Evolutionary conservation across 2,888 invertebrate species (phyloP).

Genomic region (Apotomis turbidana): DNA sequence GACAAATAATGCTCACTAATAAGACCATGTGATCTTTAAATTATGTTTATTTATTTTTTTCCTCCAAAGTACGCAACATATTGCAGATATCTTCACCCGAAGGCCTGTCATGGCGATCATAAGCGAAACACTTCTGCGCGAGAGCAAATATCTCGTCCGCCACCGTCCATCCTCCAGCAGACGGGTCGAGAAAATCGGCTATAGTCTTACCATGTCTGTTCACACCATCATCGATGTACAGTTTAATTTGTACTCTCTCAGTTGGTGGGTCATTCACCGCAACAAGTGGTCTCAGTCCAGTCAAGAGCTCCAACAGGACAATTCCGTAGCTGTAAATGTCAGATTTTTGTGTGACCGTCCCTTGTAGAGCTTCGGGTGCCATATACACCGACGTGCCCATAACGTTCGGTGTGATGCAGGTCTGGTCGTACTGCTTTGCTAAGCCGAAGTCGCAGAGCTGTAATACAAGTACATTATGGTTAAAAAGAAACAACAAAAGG

Average conservation of each 20-base stretch:
- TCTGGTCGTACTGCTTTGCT: slow-evolving; percentile 82
- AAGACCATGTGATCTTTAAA: neutral
- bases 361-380: slow-evolving; percentile 89
- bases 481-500: no score
- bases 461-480: slow-evolving; percentile 50
- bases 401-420: slow-evolving; percentile 78
- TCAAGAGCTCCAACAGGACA: slow-evolving; percentile 88
- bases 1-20: no score
- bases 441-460: slow-evolving; percentile 91
- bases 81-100: slow-evolving; percentile 82
- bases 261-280: slow-evolving; percentile 69
- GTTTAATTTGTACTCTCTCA: slow-evolving; percentile 60
- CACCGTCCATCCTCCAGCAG: slow-evolving; percentile 79
- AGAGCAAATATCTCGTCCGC: slow-evolving; percentile 81
- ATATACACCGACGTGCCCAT: slow-evolving; percentile 89
- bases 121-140: slow-evolving; percentile 82
- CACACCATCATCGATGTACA: slow-evolving; percentile 77
- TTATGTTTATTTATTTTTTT: slow-evolving; percentile 28
- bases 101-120: slow-evolving; percentile 82
- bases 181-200: slow-evolving; percentile 81
- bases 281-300: slow-evolving; percentile 87
- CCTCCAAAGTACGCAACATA: slow-evolving; percentile 58
- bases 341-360: slow-evolving; percentile 88
- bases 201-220: slow-evolving; percentile 79
- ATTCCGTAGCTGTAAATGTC: slow-evolving; percentile 92